phyloP scores from a whole-genome alignment of 2,797 vertebrate genomes.

The Lates japonicus region DNA sequence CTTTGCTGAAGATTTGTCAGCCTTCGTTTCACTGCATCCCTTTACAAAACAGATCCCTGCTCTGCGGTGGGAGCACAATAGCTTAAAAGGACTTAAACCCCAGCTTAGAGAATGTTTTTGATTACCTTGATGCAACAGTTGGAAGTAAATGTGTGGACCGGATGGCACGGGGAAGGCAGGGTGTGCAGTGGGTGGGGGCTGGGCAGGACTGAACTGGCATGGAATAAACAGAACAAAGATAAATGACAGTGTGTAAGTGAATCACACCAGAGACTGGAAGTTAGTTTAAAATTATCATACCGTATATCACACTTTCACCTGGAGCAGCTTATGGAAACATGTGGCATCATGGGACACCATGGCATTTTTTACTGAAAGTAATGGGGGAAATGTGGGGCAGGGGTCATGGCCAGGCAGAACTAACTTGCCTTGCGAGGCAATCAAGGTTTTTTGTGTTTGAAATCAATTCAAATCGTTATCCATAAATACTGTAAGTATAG shows the following conservation, averaged over 20 bases:
- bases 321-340: conserved; percentile 12
- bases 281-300: conserved; percentile 19
- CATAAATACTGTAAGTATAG: not conserved
- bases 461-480: not conserved
- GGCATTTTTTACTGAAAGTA: conserved; percentile 5
- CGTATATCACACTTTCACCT: not conserved
- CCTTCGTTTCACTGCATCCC: conserved; percentile 15
- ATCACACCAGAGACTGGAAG: conserved; percentile 1
- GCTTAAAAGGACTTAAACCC: conserved; percentile 25
- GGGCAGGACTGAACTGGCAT: not conserved
- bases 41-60: not conserved
- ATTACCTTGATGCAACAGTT: conserved; percentile 18
- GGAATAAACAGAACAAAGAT: conserved; percentile 20
- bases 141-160: not conserved
- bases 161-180: conserved; percentile 1
- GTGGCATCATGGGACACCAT: not conserved
- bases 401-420: not conserved
- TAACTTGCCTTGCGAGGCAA: not conserved
- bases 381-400: not conserved
- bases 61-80: not conserved
- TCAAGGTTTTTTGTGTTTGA: not conserved
- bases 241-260: conserved; percentile 8
- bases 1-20: conserved; percentile 30
- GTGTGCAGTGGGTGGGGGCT: conserved; percentile 6
- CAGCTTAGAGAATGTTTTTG: conserved; percentile 16